Evolutionary conservation across 2,797 vertebrate species (phyloP).

Genomic region (Pantherophis alleghaniensis): DNA sequence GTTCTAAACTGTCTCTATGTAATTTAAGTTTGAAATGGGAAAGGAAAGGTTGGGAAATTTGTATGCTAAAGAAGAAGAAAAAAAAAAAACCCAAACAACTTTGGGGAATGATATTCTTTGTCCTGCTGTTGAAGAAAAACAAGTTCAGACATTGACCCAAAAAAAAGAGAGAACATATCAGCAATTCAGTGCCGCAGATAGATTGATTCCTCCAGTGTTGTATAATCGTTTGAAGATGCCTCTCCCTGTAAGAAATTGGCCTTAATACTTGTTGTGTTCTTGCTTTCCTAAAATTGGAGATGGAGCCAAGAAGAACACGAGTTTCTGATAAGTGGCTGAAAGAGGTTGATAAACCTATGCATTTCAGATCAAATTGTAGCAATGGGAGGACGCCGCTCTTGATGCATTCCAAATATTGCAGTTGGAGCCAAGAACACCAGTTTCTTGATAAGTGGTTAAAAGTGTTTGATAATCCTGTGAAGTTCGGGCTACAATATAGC

Average conservation of each 20-base stretch:
- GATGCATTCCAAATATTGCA: not conserved
- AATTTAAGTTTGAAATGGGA: not conserved
- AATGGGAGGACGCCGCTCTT: not conserved
- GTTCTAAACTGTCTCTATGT: not conserved
- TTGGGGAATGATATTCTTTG: not conserved
- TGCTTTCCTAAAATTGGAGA: not conserved
- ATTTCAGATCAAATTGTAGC: not conserved
- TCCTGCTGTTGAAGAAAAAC: not conserved
- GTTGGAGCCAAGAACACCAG: not conserved
- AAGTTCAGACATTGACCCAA: not conserved
- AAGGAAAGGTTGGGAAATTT: not conserved
- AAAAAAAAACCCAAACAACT: not conserved
- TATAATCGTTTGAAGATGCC: not conserved
- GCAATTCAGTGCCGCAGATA: not conserved
- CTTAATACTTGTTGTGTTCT: not conserved
- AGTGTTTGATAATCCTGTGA: not conserved
- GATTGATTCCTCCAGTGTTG: not conserved
- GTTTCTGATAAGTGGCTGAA: not conserved
- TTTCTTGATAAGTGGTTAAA: not conserved
- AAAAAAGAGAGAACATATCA: not conserved
- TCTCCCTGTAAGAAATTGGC: not conserved
- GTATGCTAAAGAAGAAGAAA: not conserved
- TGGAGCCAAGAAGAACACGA: not conserved
- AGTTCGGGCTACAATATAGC: not conserved
- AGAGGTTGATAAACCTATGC: not conserved